Percentiles rank a stretch among this genome's conserved stretches.
Conservation (phyloP, 2,113 vertebrate species). For the Chaetops frenatus region DNA sequence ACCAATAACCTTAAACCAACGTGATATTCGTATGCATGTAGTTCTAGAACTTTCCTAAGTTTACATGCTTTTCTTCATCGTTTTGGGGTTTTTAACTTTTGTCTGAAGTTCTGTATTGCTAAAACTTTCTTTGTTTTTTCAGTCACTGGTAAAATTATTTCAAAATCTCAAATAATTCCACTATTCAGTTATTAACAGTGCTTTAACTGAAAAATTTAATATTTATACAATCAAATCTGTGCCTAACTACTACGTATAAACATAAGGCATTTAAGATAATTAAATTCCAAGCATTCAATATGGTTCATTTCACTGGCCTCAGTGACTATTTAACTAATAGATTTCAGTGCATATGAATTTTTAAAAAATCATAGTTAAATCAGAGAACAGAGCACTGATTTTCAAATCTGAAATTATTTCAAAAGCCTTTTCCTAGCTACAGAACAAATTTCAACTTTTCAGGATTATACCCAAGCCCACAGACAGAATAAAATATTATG, state of each 20-base stretch:
- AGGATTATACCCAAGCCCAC: not conserved
- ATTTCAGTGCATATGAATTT: not conserved
- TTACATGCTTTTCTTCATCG: rapidly evolving
- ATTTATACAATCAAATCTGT: not conserved
- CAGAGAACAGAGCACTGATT: not conserved
- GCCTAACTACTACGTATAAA: not conserved
- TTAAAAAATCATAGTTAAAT: not conserved
- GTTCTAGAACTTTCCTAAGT: not conserved
- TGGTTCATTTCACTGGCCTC: not conserved
- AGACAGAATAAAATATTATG: not conserved
- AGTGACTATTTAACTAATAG: not conserved
- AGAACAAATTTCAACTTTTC: not conserved
- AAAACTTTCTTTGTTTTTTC: not conserved
- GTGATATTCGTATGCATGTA: not conserved
- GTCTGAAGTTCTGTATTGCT: not conserved
- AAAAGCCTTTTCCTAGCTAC: not conserved
- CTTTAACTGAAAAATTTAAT: not conserved
- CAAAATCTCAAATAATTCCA: not conserved
- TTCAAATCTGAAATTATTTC: not conserved
- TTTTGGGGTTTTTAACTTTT: not conserved
- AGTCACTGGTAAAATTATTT: not conserved
- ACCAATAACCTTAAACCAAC: not conserved
- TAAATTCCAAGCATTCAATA: not conserved
- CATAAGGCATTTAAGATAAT: not conserved
- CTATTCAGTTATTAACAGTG: not conserved